phyloP scores from a whole-genome alignment of 2,888 invertebrate species.

The Operophtera brumata region DNA sequence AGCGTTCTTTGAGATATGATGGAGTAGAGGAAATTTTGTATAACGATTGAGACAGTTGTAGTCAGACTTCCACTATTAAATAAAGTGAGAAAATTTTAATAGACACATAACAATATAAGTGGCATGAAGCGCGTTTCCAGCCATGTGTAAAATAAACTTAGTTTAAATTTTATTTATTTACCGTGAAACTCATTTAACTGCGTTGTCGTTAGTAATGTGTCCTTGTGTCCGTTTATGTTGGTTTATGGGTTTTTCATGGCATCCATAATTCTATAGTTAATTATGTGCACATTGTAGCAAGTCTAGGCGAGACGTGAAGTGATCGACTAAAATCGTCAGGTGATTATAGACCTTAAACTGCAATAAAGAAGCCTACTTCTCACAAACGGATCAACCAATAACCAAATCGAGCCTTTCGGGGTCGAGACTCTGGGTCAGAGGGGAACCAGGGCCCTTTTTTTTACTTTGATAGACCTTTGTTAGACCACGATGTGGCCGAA shows the following conservation, averaged over 20 bases:
- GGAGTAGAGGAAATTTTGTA: no score
- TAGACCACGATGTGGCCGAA: no score
- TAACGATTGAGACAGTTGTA: no score
- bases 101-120: constrained; percentile 15
- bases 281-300: constrained; percentile 44
- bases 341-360: no score
- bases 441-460: no score
- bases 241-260: constrained; percentile 42
- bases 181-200: constrained; percentile 28
- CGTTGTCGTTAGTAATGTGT: constrained; percentile 31
- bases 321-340: no score
- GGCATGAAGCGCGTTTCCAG: constrained; percentile 3
- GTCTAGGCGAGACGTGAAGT: constrained; percentile 32
- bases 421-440: no score
- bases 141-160: constrained; percentile 22
- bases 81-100: background rate
- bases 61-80: background rate
- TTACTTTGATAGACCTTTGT: no score
- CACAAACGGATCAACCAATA: no score
- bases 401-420: no score
- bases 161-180: constrained; percentile 23
- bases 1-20: no score
- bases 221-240: constrained; percentile 38
- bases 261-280: constrained; percentile 42
- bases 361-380: no score